phyloP scores from a whole-genome alignment of 2,888 invertebrate species.

The Lithodes maja region DNA sequence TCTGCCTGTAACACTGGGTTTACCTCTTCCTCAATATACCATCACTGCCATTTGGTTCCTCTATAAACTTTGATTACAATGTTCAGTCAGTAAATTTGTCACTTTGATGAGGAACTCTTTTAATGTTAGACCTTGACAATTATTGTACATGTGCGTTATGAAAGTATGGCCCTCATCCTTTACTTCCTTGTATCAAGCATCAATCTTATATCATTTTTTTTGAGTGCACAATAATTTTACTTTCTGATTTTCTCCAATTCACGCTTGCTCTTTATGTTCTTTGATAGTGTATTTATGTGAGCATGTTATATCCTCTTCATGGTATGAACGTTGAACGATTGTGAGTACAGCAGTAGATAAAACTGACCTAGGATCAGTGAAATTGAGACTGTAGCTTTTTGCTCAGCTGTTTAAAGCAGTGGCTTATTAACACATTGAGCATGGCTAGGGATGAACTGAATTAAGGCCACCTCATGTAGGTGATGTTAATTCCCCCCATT shows the following conservation, averaged over 20 bases:
- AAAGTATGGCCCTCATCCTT: constrained; percentile 58
- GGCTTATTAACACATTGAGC: constrained; percentile 64
- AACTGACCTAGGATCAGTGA: constrained; percentile 67
- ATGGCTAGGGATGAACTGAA: constrained; percentile 61
- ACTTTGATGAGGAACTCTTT: constrained; percentile 65
- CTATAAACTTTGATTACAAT: constrained; percentile 64
- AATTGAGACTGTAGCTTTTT: constrained; percentile 60
- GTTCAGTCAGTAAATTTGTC: constrained; percentile 64
- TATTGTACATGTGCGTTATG: constrained; percentile 67
- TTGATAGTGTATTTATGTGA: constrained; percentile 62
- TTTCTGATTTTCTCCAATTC: constrained; percentile 46
- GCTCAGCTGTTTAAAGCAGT: constrained; percentile 64
- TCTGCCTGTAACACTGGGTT: constrained; percentile 69
- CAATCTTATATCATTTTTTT: constrained; percentile 46
- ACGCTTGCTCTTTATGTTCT: constrained; percentile 64
- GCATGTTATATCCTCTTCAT: constrained; percentile 60
- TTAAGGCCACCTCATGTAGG: constrained; percentile 56
- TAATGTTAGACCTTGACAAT: constrained; percentile 67
- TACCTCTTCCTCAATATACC: constrained; percentile 62
- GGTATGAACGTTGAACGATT: constrained; percentile 60
- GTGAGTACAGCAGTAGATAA: constrained; percentile 60
- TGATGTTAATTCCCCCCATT: constrained; percentile 43
- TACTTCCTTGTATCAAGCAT: constrained; percentile 61
- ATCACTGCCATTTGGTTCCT: constrained; percentile 67
- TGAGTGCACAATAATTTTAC: constrained; percentile 62